Percentiles rank a stretch among this genome's conserved stretches.
phyloP scores from a whole-genome alignment of 1,140 invertebrate genomes.

The Caenorhabditis briggsae region DNA sequence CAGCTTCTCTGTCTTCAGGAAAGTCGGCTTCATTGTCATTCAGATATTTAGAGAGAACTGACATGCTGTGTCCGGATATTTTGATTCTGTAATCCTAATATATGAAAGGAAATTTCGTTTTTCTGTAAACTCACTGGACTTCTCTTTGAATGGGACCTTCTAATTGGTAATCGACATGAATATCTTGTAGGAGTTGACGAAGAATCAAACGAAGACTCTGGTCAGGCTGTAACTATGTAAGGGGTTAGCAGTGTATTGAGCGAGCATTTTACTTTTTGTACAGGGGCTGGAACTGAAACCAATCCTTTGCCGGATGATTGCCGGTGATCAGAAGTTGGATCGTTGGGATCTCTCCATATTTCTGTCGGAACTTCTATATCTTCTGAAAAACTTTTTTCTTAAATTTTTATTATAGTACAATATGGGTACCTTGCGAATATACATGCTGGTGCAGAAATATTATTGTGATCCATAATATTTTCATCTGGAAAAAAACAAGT shows the following conservation, averaged over 20 bases:
- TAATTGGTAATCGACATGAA: conserved; percentile 12
- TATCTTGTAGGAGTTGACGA: conserved; percentile 17
- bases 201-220: conserved; percentile 47
- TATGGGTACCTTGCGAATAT: not conserved
- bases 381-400: not conserved
- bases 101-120: not conserved
- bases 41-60: conserved; percentile 27
- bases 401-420: not conserved
- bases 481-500: conserved; percentile 10
- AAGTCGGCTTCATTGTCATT: conserved; percentile 10
- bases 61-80: conserved; percentile 11
- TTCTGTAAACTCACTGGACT: conserved; percentile 5
- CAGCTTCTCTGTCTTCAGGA: conserved; percentile 21
- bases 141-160: conserved; percentile 9
- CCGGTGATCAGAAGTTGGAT: not conserved
- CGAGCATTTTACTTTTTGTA: not conserved
- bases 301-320: not conserved
- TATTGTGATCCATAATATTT: conserved; percentile 3
- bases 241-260: not conserved
- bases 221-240: conserved; percentile 11
- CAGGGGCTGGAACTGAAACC: not conserved
- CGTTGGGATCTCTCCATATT: conserved; percentile 22
- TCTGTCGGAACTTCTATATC: not conserved
- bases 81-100: not conserved
- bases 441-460: not conserved